phyloP scores from a whole-genome alignment of 2,888 invertebrate species.

The Pheosia tremula region DNA sequence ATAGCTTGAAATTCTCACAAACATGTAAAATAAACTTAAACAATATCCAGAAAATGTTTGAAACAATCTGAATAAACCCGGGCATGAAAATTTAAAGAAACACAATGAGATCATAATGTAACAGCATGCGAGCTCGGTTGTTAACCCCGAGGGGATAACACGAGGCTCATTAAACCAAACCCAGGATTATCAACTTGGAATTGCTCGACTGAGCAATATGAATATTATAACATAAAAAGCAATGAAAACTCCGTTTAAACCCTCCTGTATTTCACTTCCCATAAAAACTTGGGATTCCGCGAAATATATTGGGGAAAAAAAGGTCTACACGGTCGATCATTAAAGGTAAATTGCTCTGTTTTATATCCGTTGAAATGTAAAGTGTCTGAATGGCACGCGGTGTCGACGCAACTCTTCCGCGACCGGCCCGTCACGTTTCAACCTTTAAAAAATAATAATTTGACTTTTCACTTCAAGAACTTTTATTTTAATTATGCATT shows the following conservation, averaged over 20 bases:
- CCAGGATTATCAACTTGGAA: conserved; percentile 78
- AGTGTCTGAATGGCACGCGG: conserved; percentile 59
- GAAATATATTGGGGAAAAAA: conserved; percentile 75
- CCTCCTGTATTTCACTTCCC: conserved; percentile 72
- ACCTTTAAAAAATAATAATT: conserved; percentile 24
- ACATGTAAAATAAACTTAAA: no score
- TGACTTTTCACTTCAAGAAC: conserved; percentile 34
- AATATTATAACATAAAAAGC: conserved; percentile 78
- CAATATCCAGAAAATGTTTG: not conserved
- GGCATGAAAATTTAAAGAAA: conserved; percentile 57
- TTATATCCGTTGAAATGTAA: conserved; percentile 72
- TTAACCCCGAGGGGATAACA: conserved; percentile 68
- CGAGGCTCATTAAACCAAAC: conserved; percentile 70
- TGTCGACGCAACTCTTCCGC: conserved; percentile 42
- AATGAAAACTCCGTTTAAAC: conserved; percentile 75
- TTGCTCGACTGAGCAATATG: conserved; percentile 72
- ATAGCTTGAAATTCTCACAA: not conserved
- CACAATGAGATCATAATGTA: conserved; percentile 52
- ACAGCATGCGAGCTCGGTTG: conserved; percentile 53
- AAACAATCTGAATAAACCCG: conserved; percentile 29
- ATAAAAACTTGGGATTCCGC: conserved; percentile 76
- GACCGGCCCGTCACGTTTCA: conserved; percentile 26
- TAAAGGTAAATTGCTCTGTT: conserved; percentile 77
- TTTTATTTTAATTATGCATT: conserved; percentile 41
- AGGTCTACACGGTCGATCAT: conserved; percentile 74